phyloP scores from a whole-genome alignment of 64 coral and sea anemone species.

The Catalaphyllia jardinei region DNA sequence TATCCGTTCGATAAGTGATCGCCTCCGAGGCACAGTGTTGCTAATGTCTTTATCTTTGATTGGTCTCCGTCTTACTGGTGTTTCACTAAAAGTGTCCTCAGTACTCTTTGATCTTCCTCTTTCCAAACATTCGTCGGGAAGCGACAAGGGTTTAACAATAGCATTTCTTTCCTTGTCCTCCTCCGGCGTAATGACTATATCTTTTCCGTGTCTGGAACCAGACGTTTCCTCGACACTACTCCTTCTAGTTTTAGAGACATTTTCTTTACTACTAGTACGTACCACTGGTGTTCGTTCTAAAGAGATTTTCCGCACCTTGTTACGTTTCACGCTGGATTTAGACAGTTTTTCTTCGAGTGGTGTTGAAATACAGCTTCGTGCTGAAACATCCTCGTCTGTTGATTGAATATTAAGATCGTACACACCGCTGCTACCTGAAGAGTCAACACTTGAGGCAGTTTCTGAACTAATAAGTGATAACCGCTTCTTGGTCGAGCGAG shows the following conservation, averaged over 20 bases:
- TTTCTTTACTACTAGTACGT: constrained; percentile 28
- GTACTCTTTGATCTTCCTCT: constrained; percentile 34
- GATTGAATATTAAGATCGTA: constrained; percentile 58
- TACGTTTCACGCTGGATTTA: constrained; percentile 14
- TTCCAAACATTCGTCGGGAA: constrained; percentile 36
- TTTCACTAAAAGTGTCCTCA: constrained; percentile 23
- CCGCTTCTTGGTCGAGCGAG: constrained; percentile 58
- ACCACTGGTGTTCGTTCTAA: constrained; percentile 6
- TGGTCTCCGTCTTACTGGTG: constrained; percentile 46
- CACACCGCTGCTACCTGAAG: constrained; percentile 80
- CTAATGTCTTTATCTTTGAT: constrained; percentile 34
- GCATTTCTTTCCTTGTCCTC: constrained; percentile 61
- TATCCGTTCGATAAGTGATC: constrained; percentile 73
- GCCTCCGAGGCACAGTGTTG: constrained; percentile 59
- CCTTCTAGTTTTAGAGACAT: not conserved
- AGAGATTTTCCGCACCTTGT: constrained; percentile 30
- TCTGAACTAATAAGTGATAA: constrained; percentile 73
- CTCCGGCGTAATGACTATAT: constrained; percentile 9
- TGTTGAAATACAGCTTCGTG: constrained; percentile 11
- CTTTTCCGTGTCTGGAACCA: constrained; percentile 20
- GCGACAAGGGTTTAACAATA: constrained; percentile 45
- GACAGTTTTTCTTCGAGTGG: constrained; percentile 45
- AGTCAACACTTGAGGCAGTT: constrained; percentile 71
- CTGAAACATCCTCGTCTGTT: constrained; percentile 66
- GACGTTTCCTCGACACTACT: constrained; percentile 12